A percentile compares a stretch with the other conserved stretches of the same genome.
phyloP scores from a whole-genome alignment of 2,113 vertebrate genomes.

The Microtus pennsylvanicus region DNA sequence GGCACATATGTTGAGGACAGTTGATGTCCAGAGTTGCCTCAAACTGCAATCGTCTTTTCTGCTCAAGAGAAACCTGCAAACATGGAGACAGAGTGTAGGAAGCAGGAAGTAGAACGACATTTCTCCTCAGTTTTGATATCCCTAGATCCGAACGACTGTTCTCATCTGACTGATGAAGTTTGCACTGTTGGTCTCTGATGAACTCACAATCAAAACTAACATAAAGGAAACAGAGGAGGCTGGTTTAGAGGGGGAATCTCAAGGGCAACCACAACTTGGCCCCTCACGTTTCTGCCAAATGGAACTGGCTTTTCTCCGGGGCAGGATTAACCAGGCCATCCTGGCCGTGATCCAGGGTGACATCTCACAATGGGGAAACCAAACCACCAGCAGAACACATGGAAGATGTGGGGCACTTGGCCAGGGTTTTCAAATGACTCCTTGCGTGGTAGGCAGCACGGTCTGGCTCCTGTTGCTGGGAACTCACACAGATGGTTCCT shows the following conservation, averaged over 20 bases:
- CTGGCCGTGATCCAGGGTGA: background rate
- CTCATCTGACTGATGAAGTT: background rate
- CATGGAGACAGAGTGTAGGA: background rate
- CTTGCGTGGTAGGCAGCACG: background rate
- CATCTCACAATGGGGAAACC: background rate
- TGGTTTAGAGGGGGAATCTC: background rate
- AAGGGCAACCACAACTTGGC: background rate
- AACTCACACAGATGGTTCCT: background rate
- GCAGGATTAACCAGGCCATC: background rate
- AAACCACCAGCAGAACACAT: background rate
- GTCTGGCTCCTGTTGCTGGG: background rate
- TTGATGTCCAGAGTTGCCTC: background rate
- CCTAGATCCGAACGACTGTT: background rate
- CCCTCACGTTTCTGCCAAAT: background rate
- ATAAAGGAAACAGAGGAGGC: background rate
- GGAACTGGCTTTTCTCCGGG: background rate
- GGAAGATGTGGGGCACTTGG: background rate
- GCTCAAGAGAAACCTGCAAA: background rate
- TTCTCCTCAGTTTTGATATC: background rate
- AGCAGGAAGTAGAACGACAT: background rate
- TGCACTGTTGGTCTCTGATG: background rate
- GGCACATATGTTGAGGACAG: background rate
- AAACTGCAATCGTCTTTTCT: background rate
- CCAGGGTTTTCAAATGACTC: background rate
- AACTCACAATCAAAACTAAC: conserved; percentile 24